These are phyloP conservation scores for Apamea crenata DNA, from an alignment of 2,888 invertebrate species.

Conservation along the genomic window DNA sequence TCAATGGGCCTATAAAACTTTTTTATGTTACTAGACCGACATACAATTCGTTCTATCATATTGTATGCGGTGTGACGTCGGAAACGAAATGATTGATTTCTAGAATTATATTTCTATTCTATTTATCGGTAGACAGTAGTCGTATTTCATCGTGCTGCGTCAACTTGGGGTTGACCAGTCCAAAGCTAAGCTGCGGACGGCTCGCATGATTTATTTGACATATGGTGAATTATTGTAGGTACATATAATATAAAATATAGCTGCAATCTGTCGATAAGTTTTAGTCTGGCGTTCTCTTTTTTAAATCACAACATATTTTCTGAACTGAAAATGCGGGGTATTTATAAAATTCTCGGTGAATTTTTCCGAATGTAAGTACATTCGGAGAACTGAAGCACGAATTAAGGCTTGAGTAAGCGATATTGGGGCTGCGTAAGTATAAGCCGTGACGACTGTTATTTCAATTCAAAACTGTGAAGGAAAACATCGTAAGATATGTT, in stretches of 20 bases:
- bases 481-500: background rate
- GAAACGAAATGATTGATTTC: constrained; percentile 54
- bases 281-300: constrained; percentile 28
- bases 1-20: constrained; percentile 6
- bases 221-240: constrained; percentile 45
- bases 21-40: constrained; percentile 4
- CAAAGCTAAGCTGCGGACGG: constrained; percentile 32
- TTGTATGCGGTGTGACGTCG: constrained; percentile 9
- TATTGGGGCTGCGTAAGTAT: background rate
- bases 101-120: constrained; percentile 32
- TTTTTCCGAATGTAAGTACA: constrained; percentile 5
- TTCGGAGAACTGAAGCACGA: background rate
- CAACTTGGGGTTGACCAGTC: constrained; percentile 39
- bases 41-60: constrained; percentile 11
- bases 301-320: constrained; percentile 29
- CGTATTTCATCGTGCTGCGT: constrained; percentile 38
- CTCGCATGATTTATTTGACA: constrained; percentile 52
- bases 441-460: background rate
- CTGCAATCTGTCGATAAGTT: constrained; percentile 51
- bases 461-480: too few relatives aligned
- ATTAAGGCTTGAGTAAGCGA: background rate
- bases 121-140: constrained; percentile 28
- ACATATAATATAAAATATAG: constrained; percentile 54
- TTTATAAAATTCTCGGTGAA: constrained; percentile 23
- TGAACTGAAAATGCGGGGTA: constrained; percentile 5